phyloP scores from a whole-genome alignment of 1,140 invertebrate genomes.

The Teleopsis dalmanni region DNA sequence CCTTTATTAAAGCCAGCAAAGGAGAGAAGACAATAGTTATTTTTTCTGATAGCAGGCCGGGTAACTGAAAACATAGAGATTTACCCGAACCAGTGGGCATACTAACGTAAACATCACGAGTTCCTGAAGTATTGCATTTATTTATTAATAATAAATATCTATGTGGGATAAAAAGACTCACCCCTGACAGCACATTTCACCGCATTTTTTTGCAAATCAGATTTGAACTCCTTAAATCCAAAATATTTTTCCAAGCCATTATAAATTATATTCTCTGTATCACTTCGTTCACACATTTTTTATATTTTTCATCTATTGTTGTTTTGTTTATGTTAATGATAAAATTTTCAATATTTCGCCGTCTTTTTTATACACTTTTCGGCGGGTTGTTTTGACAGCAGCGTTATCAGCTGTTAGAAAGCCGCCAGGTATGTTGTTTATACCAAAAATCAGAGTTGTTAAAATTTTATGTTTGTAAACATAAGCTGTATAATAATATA shows the following conservation, averaged over 20 bases:
- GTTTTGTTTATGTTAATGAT: too few relatives aligned
- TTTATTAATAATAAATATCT: neutral
- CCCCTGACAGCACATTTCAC: slow-evolving; percentile 33
- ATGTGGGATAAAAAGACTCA: slow-evolving; percentile 13
- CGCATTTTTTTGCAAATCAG: slow-evolving; percentile 31
- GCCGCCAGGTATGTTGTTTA: too few relatives aligned
- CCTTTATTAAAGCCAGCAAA: slow-evolving; percentile 79
- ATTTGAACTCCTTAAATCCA: slow-evolving; percentile 34
- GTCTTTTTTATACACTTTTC: too few relatives aligned
- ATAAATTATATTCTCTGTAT: slow-evolving; percentile 15
- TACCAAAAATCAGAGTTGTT: too few relatives aligned
- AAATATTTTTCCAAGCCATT: slow-evolving; percentile 27
- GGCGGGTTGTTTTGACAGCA: too few relatives aligned
- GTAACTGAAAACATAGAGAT: slow-evolving; percentile 88
- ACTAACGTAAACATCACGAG: slow-evolving; percentile 71
- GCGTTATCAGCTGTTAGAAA: too few relatives aligned
- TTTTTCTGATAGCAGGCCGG: slow-evolving; percentile 67
- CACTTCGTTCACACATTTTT: slow-evolving; percentile 4
- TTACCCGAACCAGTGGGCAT: slow-evolving; percentile 96
- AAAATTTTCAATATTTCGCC: too few relatives aligned
- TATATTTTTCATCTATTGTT: too few relatives aligned
- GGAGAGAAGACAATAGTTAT: slow-evolving; percentile 87
- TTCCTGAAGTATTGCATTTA: slow-evolving; percentile 48
- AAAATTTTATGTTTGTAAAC: too few relatives aligned
- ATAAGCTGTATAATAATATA: too few relatives aligned